A percentile compares a stretch with the other conserved stretches of the same genome.
Conservation (phyloP, 2,888 invertebrate genomes). For the Drosophila quinaria region DNA sequence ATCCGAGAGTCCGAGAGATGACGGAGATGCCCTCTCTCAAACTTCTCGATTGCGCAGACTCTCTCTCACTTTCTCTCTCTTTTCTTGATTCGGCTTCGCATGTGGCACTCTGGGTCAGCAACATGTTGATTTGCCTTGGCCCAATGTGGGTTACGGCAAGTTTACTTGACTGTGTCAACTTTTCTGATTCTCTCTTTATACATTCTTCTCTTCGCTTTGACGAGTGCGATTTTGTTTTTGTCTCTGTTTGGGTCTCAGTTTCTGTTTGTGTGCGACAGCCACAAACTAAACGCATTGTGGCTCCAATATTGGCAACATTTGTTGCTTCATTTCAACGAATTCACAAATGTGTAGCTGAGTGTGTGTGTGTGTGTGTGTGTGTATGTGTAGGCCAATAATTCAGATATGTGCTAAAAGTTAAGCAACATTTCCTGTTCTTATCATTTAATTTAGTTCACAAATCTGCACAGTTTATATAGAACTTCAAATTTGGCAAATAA, state of each 20-base stretch:
- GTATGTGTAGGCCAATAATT: not conserved
- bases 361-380: not conserved
- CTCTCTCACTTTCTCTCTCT: slow-evolving; percentile 9
- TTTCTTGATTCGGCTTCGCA: slow-evolving; percentile 24
- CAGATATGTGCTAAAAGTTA: slow-evolving; percentile 27
- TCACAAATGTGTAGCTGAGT: slow-evolving; percentile 48
- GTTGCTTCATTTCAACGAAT: slow-evolving; percentile 65
- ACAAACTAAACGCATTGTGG: slow-evolving; percentile 80
- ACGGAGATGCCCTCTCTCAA: slow-evolving; percentile 8
- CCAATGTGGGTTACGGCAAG: slow-evolving; percentile 70
- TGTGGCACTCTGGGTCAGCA: slow-evolving; percentile 71
- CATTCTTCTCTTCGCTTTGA: not conserved
- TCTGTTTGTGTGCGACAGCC: slow-evolving; percentile 49
- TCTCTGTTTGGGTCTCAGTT: slow-evolving; percentile 3
- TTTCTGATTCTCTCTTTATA: slow-evolving; percentile 1
- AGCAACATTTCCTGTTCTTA: not conserved
- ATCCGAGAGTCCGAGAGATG: slow-evolving; percentile 14
- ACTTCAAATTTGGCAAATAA: no score
- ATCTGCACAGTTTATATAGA: no score
- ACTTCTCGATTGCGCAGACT: slow-evolving; percentile 53
- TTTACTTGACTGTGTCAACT: slow-evolving; percentile 67
- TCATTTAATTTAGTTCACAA: not conserved
- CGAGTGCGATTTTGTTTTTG: not conserved
- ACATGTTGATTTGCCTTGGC: slow-evolving; percentile 67
- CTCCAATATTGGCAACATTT: slow-evolving; percentile 72